phyloP scores from a whole-genome alignment of 1,140 invertebrate species.

The Panulirus ornatus region DNA sequence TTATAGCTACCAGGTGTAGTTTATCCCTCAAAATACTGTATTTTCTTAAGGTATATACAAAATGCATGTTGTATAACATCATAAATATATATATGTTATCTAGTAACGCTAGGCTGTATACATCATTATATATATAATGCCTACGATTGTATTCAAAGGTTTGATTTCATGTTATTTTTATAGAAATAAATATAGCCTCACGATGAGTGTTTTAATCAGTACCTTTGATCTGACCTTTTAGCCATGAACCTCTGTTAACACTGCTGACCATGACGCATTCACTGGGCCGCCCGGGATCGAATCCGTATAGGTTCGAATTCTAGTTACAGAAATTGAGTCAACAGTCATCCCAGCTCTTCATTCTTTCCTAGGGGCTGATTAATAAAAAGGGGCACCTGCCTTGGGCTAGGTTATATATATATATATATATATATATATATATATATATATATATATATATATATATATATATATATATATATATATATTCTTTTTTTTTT shows the following conservation, averaged over 20 bases:
- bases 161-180: neutral
- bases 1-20: neutral
- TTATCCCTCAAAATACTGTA: no score
- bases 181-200: neutral
- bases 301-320: neutral
- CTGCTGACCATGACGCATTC: neutral
- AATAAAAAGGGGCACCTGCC: no score
- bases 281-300: neutral
- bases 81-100: no score
- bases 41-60: neutral
- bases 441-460: no score
- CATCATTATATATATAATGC: no score
- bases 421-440: no score
- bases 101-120: no score
- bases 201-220: neutral
- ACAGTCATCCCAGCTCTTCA: no score
- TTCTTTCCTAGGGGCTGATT: no score
- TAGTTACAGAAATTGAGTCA: neutral
- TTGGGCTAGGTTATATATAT: no score
- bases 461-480: no score
- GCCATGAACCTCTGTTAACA: neutral
- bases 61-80: neutral
- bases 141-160: neutral
- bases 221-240: neutral
- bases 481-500: no score